Evolutionary conservation across 2,888 invertebrate genomes (phyloP).

Genomic region (Clitarchus hookeri): DNA sequence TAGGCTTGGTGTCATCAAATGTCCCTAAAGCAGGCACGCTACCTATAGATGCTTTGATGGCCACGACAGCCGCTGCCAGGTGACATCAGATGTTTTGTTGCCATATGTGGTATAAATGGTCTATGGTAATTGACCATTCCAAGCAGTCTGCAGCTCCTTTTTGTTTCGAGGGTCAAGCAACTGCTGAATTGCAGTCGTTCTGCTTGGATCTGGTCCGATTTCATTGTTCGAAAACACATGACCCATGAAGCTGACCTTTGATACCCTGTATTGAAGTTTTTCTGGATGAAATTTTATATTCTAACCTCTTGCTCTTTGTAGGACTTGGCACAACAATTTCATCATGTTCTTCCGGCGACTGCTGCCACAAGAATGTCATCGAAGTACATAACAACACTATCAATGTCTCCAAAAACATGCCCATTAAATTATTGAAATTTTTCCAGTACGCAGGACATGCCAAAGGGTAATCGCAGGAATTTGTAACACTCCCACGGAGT

Average conservation of each 20-base stretch:
- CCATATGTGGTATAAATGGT: neutral
- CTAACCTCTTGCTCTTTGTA: neutral
- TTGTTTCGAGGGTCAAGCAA: neutral
- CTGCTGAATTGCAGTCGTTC: neutral
- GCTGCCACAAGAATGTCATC: constrained; percentile 3
- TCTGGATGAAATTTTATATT: neutral
- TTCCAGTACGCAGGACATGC: neutral
- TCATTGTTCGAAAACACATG: neutral
- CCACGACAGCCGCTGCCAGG: neutral
- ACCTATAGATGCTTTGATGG: neutral
- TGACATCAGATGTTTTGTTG: neutral
- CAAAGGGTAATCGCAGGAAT: neutral
- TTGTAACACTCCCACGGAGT: neutral
- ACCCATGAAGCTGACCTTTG: neutral
- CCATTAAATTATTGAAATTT: neutral
- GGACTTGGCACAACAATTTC: neutral
- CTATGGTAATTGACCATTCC: neutral
- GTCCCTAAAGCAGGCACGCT: neutral
- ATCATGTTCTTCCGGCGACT: neutral
- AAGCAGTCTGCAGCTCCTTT: neutral
- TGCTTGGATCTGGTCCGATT: neutral
- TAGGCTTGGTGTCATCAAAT: neutral
- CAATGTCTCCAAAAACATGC: neutral
- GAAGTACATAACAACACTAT: neutral
- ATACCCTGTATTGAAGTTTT: neutral